These are phyloP conservation scores for Carlito syrichta DNA, from an alignment of 2,113 vertebrate genomes.

Conservation along the genomic window DNA sequence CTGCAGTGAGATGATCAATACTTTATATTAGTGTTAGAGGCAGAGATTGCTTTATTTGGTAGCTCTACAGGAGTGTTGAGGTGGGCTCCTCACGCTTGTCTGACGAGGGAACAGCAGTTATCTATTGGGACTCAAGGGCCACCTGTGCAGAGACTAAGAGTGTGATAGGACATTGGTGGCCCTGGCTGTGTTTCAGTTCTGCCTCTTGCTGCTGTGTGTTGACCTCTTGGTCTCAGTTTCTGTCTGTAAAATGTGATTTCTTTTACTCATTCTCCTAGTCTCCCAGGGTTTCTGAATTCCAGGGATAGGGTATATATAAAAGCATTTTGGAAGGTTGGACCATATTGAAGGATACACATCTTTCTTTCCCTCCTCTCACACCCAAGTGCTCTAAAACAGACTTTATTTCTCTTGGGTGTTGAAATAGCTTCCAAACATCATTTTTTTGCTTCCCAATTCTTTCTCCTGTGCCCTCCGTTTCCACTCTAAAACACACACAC, in stretches of 20 bases:
- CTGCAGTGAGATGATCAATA: constrained; percentile 71
- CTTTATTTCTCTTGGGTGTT: background rate
- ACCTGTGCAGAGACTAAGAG: too few species aligned
- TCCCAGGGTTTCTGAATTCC: background rate
- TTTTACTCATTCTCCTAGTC: background rate
- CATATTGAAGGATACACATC: background rate
- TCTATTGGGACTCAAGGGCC: fast-evolving
- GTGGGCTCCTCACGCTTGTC: background rate
- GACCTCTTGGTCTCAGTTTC: background rate
- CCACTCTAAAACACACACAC: background rate
- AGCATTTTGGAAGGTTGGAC: background rate
- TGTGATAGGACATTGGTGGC: background rate
- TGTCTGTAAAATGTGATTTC: background rate
- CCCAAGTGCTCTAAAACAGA: background rate
- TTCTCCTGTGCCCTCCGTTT: background rate
- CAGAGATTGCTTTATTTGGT: background rate
- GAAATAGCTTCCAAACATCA: background rate
- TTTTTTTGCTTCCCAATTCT: background rate
- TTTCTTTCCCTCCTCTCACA: background rate
- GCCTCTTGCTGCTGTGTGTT: background rate
- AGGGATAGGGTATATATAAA: background rate
- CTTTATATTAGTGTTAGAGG: constrained; percentile 63
- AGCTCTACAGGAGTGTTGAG: background rate
- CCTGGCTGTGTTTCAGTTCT: background rate
- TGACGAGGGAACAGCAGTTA: background rate